Evolutionary conservation across 2,888 invertebrate species (phyloP).

Genomic region (Alloscopus bannaensis): DNA sequence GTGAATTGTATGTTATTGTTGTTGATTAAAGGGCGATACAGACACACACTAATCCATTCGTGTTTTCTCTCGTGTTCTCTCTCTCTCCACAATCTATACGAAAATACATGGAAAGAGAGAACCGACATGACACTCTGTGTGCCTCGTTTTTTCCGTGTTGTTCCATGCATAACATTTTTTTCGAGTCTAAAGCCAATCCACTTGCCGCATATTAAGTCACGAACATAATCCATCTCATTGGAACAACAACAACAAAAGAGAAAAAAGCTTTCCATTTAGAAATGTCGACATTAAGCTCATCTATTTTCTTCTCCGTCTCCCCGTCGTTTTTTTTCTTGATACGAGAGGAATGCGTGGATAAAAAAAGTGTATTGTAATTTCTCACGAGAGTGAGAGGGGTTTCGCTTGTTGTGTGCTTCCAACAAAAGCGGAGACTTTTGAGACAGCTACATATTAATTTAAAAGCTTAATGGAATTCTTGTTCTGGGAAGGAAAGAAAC

Average conservation of each 20-base stretch:
- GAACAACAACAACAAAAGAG: slow-evolving; percentile 25
- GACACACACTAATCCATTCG: slow-evolving; percentile 39
- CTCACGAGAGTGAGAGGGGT: slow-evolving; percentile 60
- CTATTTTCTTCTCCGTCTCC: background rate
- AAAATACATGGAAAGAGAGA: background rate
- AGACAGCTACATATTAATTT: slow-evolving; percentile 59
- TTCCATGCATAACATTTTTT: background rate
- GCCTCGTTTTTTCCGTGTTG: slow-evolving; percentile 20
- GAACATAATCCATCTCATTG: slow-evolving; percentile 67
- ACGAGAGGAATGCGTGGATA: slow-evolving; percentile 28
- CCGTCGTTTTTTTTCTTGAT: slow-evolving; percentile 5
- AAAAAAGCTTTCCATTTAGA: slow-evolving; percentile 31
- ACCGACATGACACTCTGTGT: background rate
- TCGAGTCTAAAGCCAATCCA: slow-evolving; percentile 37
- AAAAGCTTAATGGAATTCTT: slow-evolving; percentile 57
- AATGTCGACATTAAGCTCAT: slow-evolving; percentile 3
- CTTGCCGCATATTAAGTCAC: slow-evolving; percentile 69
- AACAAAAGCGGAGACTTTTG: slow-evolving; percentile 17
- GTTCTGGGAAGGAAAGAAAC: slow-evolving; percentile 14
- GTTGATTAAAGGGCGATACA: slow-evolving; percentile 32
- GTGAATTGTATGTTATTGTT: slow-evolving; percentile 30
- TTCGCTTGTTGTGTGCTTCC: slow-evolving; percentile 10
- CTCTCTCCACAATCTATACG: slow-evolving; percentile 2
- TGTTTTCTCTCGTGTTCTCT: slow-evolving; percentile 19
- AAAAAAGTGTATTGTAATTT: slow-evolving; percentile 54